These are phyloP conservation scores for Phymastichus coffea DNA, from an alignment of 1,140 invertebrate species.

Conservation along the genomic window DNA sequence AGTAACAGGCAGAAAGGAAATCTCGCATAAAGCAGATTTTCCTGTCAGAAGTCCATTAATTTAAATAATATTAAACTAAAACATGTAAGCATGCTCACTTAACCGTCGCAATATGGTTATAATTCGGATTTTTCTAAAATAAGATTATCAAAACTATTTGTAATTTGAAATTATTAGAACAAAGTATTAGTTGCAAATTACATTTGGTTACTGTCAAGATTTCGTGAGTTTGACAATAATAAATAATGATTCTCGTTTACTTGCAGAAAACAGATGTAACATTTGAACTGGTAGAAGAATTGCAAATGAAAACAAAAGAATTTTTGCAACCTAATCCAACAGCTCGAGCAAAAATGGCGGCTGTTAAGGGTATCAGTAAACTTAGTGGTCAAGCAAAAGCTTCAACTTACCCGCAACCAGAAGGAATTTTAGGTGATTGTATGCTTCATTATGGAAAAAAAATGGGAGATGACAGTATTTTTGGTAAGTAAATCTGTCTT, in stretches of 20 bases:
- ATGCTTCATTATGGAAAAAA: slow-evolving; percentile 96
- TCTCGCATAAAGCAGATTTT: too few relatives aligned
- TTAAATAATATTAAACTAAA: too few relatives aligned
- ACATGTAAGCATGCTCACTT: too few relatives aligned
- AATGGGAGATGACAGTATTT: slow-evolving; percentile 91
- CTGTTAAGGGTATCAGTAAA: slow-evolving; percentile 88
- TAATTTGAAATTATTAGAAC: too few relatives aligned
- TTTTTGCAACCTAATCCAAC: slow-evolving; percentile 99
- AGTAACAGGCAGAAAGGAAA: too few relatives aligned
- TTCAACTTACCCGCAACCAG: slow-evolving; percentile 96
- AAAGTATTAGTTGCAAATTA: too few relatives aligned
- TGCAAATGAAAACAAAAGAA: slow-evolving; percentile 96
- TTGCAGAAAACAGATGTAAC: slow-evolving; percentile 94
- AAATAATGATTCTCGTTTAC: slow-evolving; percentile 29
- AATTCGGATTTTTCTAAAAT: too few relatives aligned
- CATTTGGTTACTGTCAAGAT: too few relatives aligned
- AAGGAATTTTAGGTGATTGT: slow-evolving; percentile 94
- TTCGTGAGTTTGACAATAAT: too few relatives aligned
- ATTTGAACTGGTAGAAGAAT: slow-evolving; percentile 91
- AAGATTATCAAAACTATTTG: too few relatives aligned
- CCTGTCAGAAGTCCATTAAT: too few relatives aligned
- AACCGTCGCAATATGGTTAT: too few relatives aligned
- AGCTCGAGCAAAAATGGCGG: slow-evolving; percentile 91
- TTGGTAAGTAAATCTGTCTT: slow-evolving; percentile 67
- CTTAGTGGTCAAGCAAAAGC: slow-evolving; percentile 85